Evolutionary conservation across 2,113 vertebrate species (phyloP), one percentile per base, ranked within the genome.

Genomic region (Solenodon paradoxus): DNA sequence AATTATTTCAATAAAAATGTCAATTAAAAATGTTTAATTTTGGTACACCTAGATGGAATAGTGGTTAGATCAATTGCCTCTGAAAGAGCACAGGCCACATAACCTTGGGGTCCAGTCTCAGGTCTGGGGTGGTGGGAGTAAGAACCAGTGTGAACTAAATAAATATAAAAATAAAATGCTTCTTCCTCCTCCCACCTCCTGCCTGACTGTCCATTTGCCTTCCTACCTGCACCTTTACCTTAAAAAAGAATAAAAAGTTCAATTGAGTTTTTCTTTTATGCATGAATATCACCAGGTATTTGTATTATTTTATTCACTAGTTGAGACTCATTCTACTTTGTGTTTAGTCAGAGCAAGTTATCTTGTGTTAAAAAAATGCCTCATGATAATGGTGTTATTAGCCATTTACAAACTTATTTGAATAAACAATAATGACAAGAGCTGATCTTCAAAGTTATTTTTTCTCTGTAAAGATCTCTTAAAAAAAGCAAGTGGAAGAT

Each of bases 361-460:
- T 81, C 24, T 95, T 59, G 35, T 66, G 51, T 72, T 72, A 57
- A 45, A 64, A 61, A 22, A 74, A 80, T 47, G 4, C 24, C 63
- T 28, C 17, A 71, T 26, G 24, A 45, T 66, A n/a, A 66, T n/a
- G 55, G 78, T 64, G 35, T 89, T 93, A 82, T 84, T 53, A 24
- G 28, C 3, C 38, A 81, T 68, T 90, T 63, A 35, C 64, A 85
- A 81, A 69, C 19, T 94, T 88, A 92, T 79, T 38, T 74, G 22
- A 82, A 88, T 53, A 72, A 38, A 61, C 11, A 12, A 68, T 68
- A 61, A 4, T 15, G 15, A 77, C 26, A 19, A 40, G 13, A 92
- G 4, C 19, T 88, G 40, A 91, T 78, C 32, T 82, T 96, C 59
- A 96, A 94, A 57, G 49, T n/a, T 26, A 66, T 49, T 84, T 79